phyloP scores from a whole-genome alignment of 2,888 invertebrate genomes.

The Pheosia gnoma region DNA sequence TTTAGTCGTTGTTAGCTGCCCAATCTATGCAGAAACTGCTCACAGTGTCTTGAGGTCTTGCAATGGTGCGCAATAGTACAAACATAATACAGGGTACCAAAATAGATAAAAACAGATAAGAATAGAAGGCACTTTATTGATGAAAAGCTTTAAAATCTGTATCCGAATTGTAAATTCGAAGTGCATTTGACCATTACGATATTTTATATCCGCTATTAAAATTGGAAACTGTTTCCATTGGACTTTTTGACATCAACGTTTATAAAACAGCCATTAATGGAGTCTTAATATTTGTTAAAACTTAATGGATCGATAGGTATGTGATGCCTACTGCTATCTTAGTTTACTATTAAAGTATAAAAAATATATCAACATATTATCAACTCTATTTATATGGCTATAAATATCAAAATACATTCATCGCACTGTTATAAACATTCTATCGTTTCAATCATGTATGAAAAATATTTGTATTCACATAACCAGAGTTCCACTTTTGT shows the following conservation, averaged over 20 bases:
- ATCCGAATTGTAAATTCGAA: neutral
- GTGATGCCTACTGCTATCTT: too few relatives aligned
- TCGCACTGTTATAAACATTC: neutral
- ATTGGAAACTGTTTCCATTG: slow-evolving; percentile 10
- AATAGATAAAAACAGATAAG: too few relatives aligned
- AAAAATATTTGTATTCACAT: slow-evolving; percentile 23
- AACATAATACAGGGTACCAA: too few relatives aligned
- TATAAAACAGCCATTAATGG: neutral
- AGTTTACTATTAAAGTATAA: too few relatives aligned
- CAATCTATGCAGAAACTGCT: too few relatives aligned
- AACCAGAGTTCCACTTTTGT: slow-evolving; percentile 24
- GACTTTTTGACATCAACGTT: slow-evolving; percentile 18
- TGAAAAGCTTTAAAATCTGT: neutral
- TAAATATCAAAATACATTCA: neutral
- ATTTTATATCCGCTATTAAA: slow-evolving; percentile 1
- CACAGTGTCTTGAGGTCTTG: too few relatives aligned
- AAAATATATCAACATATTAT: too few relatives aligned
- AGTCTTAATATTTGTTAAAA: too few relatives aligned
- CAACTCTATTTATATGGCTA: too few relatives aligned
- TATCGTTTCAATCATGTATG: neutral
- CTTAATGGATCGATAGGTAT: too few relatives aligned
- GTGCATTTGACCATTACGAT: neutral
- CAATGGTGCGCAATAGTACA: too few relatives aligned
- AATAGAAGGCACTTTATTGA: neutral
- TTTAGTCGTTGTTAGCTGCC: too few relatives aligned